Evolutionary conservation across 2,888 invertebrate genomes (phyloP).

Genomic region (Lycaena phlaeas): DNA sequence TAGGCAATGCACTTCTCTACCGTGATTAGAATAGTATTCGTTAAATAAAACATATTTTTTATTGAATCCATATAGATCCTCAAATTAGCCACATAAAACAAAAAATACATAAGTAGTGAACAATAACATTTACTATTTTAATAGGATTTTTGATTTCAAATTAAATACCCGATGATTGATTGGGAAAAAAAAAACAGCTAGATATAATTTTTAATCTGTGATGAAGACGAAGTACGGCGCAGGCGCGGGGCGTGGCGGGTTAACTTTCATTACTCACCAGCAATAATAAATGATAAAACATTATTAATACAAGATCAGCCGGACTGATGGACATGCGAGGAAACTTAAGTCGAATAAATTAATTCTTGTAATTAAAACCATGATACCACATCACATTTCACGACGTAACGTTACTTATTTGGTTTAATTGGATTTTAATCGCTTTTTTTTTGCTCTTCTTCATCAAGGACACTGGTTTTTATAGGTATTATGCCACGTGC

Average conservation of each 20-base stretch:
- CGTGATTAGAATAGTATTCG: too few species aligned
- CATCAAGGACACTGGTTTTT: too few species aligned
- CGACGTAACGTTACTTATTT: background rate
- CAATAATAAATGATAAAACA: conserved; percentile 72
- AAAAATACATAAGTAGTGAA: too few species aligned
- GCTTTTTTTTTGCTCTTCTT: too few species aligned
- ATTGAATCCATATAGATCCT: too few species aligned
- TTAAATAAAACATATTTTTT: too few species aligned
- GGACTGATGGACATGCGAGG: conserved; percentile 52
- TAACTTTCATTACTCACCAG: conserved; percentile 69
- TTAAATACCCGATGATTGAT: conserved; percentile 30
- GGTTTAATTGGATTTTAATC: too few species aligned
- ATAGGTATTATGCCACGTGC: too few species aligned
- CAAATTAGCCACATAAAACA: too few species aligned
- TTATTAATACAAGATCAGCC: conserved; percentile 66
- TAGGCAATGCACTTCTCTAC: too few species aligned
- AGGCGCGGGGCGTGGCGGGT: conserved; percentile 62
- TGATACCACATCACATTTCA: background rate
- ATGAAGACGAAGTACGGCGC: conserved; percentile 63
- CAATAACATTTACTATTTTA: too few species aligned
- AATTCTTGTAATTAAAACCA: conserved; percentile 63
- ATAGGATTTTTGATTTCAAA: background rate
- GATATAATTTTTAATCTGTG: conserved; percentile 44
- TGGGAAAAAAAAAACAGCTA: conserved; percentile 35
- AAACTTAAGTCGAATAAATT: conserved; percentile 60